Base-by-base conservation (phyloP, 1,140 invertebrate species). In the Pseudachorutes palmiensis region DNA sequence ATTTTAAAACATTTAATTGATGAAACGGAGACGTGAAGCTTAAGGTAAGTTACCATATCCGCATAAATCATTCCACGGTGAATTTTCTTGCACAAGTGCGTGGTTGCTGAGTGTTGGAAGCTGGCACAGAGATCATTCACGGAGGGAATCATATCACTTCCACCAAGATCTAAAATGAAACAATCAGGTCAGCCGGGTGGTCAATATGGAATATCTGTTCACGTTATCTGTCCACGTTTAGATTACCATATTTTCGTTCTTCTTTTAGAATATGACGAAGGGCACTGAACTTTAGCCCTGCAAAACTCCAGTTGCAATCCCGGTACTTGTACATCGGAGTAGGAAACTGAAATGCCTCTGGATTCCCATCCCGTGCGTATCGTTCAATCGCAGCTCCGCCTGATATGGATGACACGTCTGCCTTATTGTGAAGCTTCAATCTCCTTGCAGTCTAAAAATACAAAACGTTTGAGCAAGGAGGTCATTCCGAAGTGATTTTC, bases 361-460 rank as follows among this genome's bases (percentile, higher is more conserved):
- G 82, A 78, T 94, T 79, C 16, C 91, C 88, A 75, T 81, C 78
- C 60, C 77, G 79, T 3, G 94, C 91, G 45, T 91, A 84, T 51
- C 84, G 75, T 80, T 98, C 94, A 62, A 98, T 85, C 29, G 91
- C 89, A 75, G 80, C 80, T 0, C 96, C 96, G 49, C 96, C 94
- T 76, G 84, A 86, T 72, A 90, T 77, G 64, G 80, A 75, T 14
- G 83, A 80, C 78, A 87, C 92, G 74, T 89, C 85, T 49, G 85
- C 82, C 29, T 95, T 78, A 77, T 92, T 90, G 75, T 80, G 84
- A 28, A 98, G 78, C 74, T 94, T 93, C 75, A 98, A 78, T 75
- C 89, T 82, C 74, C 96, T 84, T 19, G 93, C 89, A 68, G 86
- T 83, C 86, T 90, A 76, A 75, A 68, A 74, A 64, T 66, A 41